Base-by-base conservation (phyloP, 2,113 vertebrate genomes). In the Passer domesticus region DNA sequence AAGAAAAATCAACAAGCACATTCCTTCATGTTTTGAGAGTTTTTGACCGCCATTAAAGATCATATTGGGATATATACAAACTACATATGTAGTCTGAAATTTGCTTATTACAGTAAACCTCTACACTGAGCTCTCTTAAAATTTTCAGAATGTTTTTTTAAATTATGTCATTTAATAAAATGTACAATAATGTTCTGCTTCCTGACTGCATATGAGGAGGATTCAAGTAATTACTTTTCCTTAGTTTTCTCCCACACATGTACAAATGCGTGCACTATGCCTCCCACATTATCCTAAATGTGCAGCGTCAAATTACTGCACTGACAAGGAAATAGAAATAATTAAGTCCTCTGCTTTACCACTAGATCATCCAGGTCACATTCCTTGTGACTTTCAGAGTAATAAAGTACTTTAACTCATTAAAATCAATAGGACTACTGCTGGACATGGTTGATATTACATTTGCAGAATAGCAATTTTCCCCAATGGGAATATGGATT, bases 251-350 rank as follows among this genome's bases (percentile, higher is more conserved):
- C 94, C 84, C 74, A 89, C 93, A 33, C 81, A 58, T 46, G 59
- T 85, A 75, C 58, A 92, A 89, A 89, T 41, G n/a, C 62, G 87
- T 58, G 50, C 49, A 55, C 43, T 47, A 24, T 91, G 78, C 77
- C 78, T 92, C 87, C 89, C 47, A 94, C 63, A 0, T 46, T 62
- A 88, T 84, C 89, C 75, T 85, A 87, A 87, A 73, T 46, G 46
- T 63, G n/a, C 84, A 84, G 20, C 27, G 43, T 53, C 83, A 70
- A 95, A 85, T 82, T 91, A 95, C 82, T 72, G 28, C n/a, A 33
- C 23, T 89, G 83, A 89, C 62, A 89, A 87, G 66, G 91, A 95
- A 89, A 95, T 69, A 58, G 74, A 91, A 94, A 73, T 92, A 82
- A 94, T 85, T 79, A 91, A 92, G 46, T 76, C 44, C 53, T 95